phyloP scores from a whole-genome alignment of 2,113 vertebrate genomes.

The Toxotes chatareus region DNA sequence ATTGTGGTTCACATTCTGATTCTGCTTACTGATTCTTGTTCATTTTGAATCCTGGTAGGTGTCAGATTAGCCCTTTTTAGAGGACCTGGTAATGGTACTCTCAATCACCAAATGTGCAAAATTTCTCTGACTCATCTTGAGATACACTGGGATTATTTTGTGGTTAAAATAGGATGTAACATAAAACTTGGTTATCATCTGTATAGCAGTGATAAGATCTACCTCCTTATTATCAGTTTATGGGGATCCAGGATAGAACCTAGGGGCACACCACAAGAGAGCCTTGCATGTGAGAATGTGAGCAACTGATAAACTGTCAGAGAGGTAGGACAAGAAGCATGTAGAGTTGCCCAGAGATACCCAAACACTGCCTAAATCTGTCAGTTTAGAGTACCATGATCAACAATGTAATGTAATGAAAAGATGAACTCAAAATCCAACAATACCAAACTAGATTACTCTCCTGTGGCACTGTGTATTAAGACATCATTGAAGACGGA shows the following conservation, averaged over 20 bases:
- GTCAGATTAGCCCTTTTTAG: background rate
- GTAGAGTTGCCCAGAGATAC: background rate
- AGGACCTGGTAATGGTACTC: background rate
- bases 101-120: background rate
- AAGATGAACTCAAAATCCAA: background rate
- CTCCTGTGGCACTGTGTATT: background rate
- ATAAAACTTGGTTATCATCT: background rate
- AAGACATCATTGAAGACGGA: background rate
- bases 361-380: background rate
- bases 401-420: background rate
- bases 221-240: background rate
- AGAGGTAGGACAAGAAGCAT: background rate
- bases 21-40: background rate
- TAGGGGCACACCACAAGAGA: background rate
- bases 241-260: background rate
- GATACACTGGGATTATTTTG: background rate
- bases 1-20: background rate
- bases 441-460: background rate
- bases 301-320: background rate
- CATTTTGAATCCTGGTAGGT: background rate
- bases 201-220: background rate
- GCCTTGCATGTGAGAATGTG: background rate
- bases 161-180: background rate
- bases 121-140: background rate
- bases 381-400: background rate